A percentile compares a stretch with the other conserved stretches of the same genome.
Conservation (phyloP, 2,797 vertebrate genomes). For the Hydrophis major region DNA sequence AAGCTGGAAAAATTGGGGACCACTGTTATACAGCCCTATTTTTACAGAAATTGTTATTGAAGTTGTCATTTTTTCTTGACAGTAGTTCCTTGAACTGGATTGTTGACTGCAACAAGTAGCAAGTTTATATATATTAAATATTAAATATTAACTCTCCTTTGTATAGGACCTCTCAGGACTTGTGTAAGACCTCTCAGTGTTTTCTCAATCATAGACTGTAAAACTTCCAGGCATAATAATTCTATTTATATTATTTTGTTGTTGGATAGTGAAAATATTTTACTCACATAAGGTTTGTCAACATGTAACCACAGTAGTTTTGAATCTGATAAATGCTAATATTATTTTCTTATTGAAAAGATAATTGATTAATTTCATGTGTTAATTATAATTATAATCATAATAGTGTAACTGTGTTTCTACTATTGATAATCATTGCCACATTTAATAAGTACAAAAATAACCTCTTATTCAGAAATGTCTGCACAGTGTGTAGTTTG, state of each 20-base stretch:
- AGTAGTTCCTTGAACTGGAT: slow-evolving; percentile 30
- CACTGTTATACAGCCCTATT: not conserved
- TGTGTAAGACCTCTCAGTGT: not conserved
- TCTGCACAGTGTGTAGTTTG: not conserved
- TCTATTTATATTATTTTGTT: not conserved
- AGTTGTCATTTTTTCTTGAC: not conserved
- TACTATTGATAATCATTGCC: not conserved
- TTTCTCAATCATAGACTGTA: not conserved
- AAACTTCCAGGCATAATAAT: not conserved
- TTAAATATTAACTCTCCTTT: not conserved
- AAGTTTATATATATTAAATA: slow-evolving; percentile 3
- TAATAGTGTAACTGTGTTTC: not conserved
- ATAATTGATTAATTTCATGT: not conserved
- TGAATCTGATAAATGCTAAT: not conserved
- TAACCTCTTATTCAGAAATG: not conserved
- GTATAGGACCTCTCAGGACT: not conserved
- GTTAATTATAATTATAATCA: not conserved
- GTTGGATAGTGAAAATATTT: not conserved
- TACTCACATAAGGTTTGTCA: not conserved
- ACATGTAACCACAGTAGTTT: not conserved
- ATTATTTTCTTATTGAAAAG: not conserved
- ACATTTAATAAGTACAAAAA: not conserved
- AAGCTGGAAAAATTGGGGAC: not conserved
- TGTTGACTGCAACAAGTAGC: slow-evolving; percentile 25
- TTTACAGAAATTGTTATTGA: slow-evolving; percentile 6